phyloP scores from a whole-genome alignment of 2,888 invertebrate species.

The Cylloceria caligata region DNA sequence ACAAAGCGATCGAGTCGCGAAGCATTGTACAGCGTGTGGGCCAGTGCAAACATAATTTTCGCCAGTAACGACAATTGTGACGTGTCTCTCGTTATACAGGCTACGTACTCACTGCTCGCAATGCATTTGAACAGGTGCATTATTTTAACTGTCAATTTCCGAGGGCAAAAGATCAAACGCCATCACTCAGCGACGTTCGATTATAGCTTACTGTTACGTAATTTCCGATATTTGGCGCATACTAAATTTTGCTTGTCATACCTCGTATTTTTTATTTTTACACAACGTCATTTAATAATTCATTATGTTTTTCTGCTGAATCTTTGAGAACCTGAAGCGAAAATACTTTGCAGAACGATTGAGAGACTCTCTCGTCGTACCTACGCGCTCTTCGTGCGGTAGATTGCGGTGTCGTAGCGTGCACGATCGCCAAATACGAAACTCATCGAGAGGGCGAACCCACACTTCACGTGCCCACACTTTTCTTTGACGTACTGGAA shows the following conservation, averaged over 20 bases:
- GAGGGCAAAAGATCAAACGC: slow-evolving; percentile 14
- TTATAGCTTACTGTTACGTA: slow-evolving; percentile 4
- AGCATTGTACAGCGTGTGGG: slow-evolving; percentile 64
- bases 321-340: background rate
- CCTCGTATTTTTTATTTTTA: background rate
- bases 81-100: slow-evolving; percentile 19
- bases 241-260: background rate
- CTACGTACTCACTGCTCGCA: slow-evolving; percentile 38
- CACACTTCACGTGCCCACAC: slow-evolving; percentile 80
- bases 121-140: slow-evolving; percentile 76
- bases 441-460: slow-evolving; percentile 77
- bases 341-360: background rate
- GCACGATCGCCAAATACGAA: slow-evolving; percentile 81
- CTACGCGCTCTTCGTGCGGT: slow-evolving; percentile 71
- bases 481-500: slow-evolving; percentile 51
- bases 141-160: slow-evolving; percentile 46
- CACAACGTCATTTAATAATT: background rate
- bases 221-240: background rate
- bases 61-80: slow-evolving; percentile 51
- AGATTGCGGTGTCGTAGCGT: slow-evolving; percentile 37
- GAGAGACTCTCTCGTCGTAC: slow-evolving; percentile 30
- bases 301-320: background rate
- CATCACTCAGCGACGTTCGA: background rate
- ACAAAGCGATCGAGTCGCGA: slow-evolving; percentile 67
- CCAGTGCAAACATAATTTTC: slow-evolving; percentile 67